Conservation (phyloP, 2,888 invertebrate genomes). For the Linhomoeus sp. region DNA sequence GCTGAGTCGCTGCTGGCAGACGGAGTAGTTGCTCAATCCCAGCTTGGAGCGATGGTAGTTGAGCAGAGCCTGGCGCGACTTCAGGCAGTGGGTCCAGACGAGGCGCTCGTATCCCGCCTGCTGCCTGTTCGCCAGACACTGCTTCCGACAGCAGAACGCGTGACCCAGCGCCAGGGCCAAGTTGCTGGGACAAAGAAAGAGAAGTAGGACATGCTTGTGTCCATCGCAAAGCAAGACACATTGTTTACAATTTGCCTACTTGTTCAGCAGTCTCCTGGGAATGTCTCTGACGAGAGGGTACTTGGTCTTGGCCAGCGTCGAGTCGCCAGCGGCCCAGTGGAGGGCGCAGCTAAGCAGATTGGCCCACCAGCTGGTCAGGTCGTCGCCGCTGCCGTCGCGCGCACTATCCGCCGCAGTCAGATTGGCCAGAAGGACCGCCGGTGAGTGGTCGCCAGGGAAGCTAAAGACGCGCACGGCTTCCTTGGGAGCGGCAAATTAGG, state of each 20-base stretch:
- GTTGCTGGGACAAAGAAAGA: constrained; percentile 9
- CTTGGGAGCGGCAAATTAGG: too few species aligned
- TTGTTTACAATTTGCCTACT: constrained; percentile 8
- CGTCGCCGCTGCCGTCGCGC: constrained; percentile 11
- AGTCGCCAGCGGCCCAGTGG: constrained; percentile 15
- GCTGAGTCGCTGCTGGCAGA: too few species aligned
- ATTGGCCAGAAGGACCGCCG: not conserved
- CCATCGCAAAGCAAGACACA: too few species aligned
- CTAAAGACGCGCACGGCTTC: not conserved
- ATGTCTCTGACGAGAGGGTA: constrained; percentile 19
- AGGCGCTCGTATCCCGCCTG: constrained; percentile 11
- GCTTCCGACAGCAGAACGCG: constrained; percentile 22
- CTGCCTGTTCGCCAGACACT: constrained; percentile 12
- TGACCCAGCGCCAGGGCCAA: constrained; percentile 23
- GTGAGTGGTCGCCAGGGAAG: not conserved
- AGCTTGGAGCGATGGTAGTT: too few species aligned
- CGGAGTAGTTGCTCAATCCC: too few species aligned
- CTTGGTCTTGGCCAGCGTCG: constrained; percentile 15
- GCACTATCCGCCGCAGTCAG: not conserved
- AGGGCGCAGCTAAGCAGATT: constrained; percentile 21
- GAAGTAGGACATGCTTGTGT: too few species aligned
- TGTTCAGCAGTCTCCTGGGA: constrained; percentile 14
- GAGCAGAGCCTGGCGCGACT: constrained; percentile 3
- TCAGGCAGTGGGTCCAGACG: constrained; percentile 15
- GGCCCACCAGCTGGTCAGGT: constrained; percentile 24